Evolutionary conservation across 2,797 vertebrate genomes (phyloP).

Genomic region (Hyperoplus lanceolatus): DNA sequence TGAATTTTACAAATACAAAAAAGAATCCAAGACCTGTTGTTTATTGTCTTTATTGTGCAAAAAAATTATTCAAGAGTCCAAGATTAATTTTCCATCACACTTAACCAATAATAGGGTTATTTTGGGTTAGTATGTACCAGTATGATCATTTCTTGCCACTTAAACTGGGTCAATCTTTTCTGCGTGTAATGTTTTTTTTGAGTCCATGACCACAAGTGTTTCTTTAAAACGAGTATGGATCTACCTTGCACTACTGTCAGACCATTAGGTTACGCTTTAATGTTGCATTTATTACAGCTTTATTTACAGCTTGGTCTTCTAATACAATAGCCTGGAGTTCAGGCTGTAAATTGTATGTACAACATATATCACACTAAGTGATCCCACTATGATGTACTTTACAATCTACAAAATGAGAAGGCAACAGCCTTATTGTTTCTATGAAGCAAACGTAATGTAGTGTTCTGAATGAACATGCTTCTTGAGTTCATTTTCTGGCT

Average conservation of each 20-base stretch:
- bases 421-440: not conserved
- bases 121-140: not conserved
- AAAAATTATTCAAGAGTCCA: not conserved
- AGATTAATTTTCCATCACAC: not conserved
- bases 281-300: not conserved
- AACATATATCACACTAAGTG: too few relatives aligned
- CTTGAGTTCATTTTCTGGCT: not conserved
- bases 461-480: not conserved
- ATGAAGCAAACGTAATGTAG: not conserved
- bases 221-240: not conserved
- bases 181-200: not conserved
- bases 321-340: not conserved
- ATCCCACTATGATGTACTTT: not conserved
- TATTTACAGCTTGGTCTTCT: not conserved
- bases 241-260: not conserved
- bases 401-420: not conserved
- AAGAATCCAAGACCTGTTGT: not conserved
- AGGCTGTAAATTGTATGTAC: not conserved
- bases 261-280: not conserved
- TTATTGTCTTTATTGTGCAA: slow-evolving; percentile 23
- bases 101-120: slow-evolving; percentile 7
- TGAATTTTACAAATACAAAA: not conserved
- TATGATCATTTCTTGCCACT: not conserved
- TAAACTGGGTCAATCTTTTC: not conserved
- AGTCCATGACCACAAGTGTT: not conserved